Evolutionary conservation across 2,113 vertebrate species (phyloP).

Genomic region (Oplegnathus fasciatus): DNA sequence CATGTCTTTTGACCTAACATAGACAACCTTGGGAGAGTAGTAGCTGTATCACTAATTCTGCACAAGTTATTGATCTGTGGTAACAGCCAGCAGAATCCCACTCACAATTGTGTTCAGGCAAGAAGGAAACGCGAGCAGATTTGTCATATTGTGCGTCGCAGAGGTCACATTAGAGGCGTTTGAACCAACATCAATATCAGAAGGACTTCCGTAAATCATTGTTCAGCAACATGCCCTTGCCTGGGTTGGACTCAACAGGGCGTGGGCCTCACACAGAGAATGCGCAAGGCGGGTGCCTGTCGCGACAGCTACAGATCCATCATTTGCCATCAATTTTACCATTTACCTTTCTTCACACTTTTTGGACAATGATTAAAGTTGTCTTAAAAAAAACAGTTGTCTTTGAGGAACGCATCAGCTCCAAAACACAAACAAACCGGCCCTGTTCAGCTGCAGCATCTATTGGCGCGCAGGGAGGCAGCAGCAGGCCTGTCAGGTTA

Average conservation of each 20-base stretch:
- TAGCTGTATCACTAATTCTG: slow-evolving; percentile 1
- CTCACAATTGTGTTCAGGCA: neutral
- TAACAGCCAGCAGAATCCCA: slow-evolving; percentile 2
- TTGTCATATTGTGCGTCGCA: slow-evolving; percentile 25
- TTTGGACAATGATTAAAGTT: neutral
- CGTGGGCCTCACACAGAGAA: slow-evolving; percentile 84
- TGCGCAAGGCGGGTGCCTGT: slow-evolving; percentile 77
- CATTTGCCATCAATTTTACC: slow-evolving; percentile 14
- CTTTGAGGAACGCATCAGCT: neutral
- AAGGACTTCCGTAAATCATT: slow-evolving; percentile 56
- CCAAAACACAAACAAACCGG: slow-evolving; percentile 34
- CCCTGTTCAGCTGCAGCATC: slow-evolving; percentile 34
- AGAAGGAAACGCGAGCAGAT: neutral
- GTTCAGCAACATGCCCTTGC: slow-evolving; percentile 68
- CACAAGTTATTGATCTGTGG: slow-evolving; percentile 21
- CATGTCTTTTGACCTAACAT: slow-evolving; percentile 1
- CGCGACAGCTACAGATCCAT: slow-evolving; percentile 50
- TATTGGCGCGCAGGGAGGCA: slow-evolving; percentile 26
- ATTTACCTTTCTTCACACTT: neutral
- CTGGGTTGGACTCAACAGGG: slow-evolving; percentile 79
- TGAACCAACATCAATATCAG: slow-evolving; percentile 20
- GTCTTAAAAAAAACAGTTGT: neutral
- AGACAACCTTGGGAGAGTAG: slow-evolving; percentile 3
- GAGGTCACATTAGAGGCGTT: slow-evolving; percentile 40
- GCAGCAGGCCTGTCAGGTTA: slow-evolving; percentile 59